Evolutionary conservation across 2,113 vertebrate species (phyloP).

Genomic region (Ochotona curzoniae): DNA sequence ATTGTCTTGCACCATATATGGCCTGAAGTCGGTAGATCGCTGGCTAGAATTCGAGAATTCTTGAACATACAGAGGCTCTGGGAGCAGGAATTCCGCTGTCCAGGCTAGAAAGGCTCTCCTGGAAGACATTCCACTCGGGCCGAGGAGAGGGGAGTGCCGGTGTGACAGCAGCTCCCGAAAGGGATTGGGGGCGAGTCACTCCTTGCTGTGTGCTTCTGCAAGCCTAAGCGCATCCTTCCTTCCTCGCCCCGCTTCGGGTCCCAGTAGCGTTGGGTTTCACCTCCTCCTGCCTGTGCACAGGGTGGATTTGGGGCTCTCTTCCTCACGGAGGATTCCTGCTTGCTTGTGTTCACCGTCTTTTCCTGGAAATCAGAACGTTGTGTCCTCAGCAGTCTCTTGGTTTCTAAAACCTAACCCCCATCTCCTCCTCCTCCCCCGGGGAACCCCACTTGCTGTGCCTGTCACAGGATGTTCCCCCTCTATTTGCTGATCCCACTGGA

Average conservation of each 20-base stretch:
- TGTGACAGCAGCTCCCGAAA: conserved; percentile 9
- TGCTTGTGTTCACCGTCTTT: neutral
- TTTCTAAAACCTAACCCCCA: neutral
- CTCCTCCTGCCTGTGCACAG: neutral
- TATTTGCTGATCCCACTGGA: conserved; percentile 14
- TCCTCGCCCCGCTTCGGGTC: neutral
- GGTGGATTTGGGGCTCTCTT: neutral
- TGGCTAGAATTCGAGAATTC: conserved; percentile 43
- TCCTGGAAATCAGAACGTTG: neutral
- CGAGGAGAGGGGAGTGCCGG: neutral
- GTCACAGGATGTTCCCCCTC: neutral
- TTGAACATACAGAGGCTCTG: neutral
- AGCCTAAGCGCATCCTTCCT: conserved; percentile 7
- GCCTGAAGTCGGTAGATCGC: conserved; percentile 23
- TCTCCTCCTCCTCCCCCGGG: neutral
- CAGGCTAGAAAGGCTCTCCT: neutral
- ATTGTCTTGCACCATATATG: conserved; percentile 61
- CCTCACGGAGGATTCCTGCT: neutral
- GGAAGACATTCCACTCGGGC: conserved; percentile 24
- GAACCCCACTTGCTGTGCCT: neutral
- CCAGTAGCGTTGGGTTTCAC: neutral
- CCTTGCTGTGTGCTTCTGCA: conserved; percentile 15
- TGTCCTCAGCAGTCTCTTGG: neutral
- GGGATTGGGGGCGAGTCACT: conserved; percentile 31
- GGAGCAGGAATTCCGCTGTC: neutral